Evolutionary conservation across 92 coral and sea anemone species (phyloP), one percentile per base, ranked within the genome.

Genomic region (Desmophyllum pertusum): DNA sequence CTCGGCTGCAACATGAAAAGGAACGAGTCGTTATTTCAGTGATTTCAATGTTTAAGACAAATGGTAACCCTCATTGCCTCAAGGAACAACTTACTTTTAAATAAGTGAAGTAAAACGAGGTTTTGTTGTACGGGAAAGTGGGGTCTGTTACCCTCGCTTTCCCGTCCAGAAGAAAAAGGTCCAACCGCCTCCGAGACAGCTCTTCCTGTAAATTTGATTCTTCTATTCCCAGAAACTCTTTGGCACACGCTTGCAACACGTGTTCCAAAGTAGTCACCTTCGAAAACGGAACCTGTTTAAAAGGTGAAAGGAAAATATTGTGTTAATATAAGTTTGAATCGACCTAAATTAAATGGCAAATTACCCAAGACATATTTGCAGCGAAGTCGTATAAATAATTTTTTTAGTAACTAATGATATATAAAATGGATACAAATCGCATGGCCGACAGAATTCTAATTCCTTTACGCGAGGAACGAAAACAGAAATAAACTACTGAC

Each of bases 121-220:
- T 77, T 40, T 52, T 78, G 92, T 84, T 88, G 75, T 35, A 81
- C 23, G 88, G 79, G 63, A 19, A 69, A 9, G 88, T 67, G 30
- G 61, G 70, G 70, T 84, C 92, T 29, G 87, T 87, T 18, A 82
- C 91, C 75, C 71, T 62, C 23, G 91, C 91, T 72, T 79, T 88
- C 40, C 81, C 92, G 84, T 88, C 85, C 50, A 88, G 40, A 41
- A 88, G 61, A 35, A 70, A 88, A 31, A 84, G 48, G 18, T 87
- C 91, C 1, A 87, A 10, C 29, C 42, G 42, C 11, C 52, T 50
- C 59, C 10, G 8, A 38, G 33, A 15, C 8, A 85, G 27, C 57
- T 70, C 81, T 39, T 71, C 72, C 27, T 78, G 52, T 8, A 45
- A 79, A 43, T 64, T 31, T 18, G 86, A 78, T 27, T 70, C 73